Evolutionary conservation across 2,888 invertebrate genomes (phyloP).

Genomic region (Imbricaverruca yamaguchii): DNA sequence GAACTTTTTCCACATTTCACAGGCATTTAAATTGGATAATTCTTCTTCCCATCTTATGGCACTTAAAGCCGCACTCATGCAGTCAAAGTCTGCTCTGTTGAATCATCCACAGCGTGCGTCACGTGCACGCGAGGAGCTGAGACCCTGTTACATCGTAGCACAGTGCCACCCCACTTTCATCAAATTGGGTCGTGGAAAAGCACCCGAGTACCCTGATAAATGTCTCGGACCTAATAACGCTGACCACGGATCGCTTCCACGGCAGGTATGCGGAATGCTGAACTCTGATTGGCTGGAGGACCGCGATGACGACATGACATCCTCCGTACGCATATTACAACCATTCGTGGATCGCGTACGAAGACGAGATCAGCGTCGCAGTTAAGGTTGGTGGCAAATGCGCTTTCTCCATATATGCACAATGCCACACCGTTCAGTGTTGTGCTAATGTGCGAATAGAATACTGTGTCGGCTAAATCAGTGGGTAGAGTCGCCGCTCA

Average conservation of each 20-base stretch:
- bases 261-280: slow-evolving; percentile 50
- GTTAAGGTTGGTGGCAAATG: slow-evolving; percentile 50
- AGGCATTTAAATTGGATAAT: no score
- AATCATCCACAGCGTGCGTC: no score
- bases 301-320: slow-evolving; percentile 67
- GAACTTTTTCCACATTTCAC: no score
- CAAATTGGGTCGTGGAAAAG: neutral
- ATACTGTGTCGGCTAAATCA: no score
- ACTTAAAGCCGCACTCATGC: no score
- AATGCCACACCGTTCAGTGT: neutral
- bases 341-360: slow-evolving; percentile 65
- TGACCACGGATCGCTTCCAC: slow-evolving; percentile 12
- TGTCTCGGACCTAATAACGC: neutral
- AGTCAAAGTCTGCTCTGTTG: no score
- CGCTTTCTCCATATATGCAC: neutral
- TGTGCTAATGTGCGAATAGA: neutral
- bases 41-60: no score
- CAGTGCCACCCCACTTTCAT: no score
- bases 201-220: neutral
- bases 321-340: slow-evolving; percentile 66
- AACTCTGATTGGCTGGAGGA: slow-evolving; percentile 60
- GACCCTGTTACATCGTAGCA: no score
- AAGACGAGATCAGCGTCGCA: slow-evolving; percentile 61
- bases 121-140: no score
- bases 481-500: neutral